Evolutionary conservation across 1,140 invertebrate genomes (phyloP), one percentile per base, ranked within the genome.

Genomic region (Vanessa atalanta): DNA sequence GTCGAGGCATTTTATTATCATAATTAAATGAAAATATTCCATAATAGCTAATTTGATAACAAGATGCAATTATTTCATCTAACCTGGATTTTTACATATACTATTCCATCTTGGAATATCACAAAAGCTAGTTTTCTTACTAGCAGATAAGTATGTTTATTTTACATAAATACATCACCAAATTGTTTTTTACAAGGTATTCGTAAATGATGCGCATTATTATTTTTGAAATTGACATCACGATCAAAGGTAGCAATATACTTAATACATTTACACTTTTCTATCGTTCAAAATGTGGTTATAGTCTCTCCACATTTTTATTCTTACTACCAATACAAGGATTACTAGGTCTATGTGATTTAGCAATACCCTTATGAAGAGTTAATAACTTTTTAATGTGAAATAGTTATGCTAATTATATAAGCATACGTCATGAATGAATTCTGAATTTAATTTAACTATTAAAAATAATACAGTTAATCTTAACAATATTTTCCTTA

Each of bases 1-100:
- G 72, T 82, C 82, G 81, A 88, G 84, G 86, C 84, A 83, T 83
- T 89, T 88, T 82, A 88, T 89, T 88, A 83, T 86, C 80, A 85
- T 84, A 80, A 78, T 78, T 83, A 83, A 86, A 88, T 85, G 78
- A 85, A 84, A 87, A 78, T 86, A 85, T 83, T 85, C 79, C 78
- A 82, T 80, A 83, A 74, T 76, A 75, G 71, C 78, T 86, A 78
- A 77, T 77, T 77, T 81, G 75, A 84, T 83, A 85, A 86, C 80
- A 85, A 86, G 82, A 85, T 82, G 77, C 80, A 83, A 81, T 79
- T 79, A 75, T 77, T 79, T 82, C 75, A 68, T 71, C 82, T 86
- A 82, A 81, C 64, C 79, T 83, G 80, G 71, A 70, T 77, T 83
- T 79, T 75, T 83, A 83, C 78, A 81, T 84, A 79, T 57, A 72